Conservation (phyloP, 2,797 vertebrate genomes). For the Melanotaenia trifasciata region DNA sequence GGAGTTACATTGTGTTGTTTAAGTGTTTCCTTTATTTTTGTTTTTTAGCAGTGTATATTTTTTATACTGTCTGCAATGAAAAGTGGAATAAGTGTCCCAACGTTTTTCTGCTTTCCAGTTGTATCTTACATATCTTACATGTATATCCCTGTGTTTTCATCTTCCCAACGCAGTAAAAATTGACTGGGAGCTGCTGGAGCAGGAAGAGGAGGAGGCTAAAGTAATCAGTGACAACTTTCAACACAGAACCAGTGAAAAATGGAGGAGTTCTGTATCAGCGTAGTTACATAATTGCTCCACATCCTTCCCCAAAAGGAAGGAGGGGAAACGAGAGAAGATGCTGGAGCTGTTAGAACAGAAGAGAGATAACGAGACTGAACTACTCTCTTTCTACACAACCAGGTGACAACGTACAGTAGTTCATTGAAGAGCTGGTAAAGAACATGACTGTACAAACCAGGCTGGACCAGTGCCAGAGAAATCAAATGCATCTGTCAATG, state of each 20-base stretch:
- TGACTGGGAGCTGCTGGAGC: constrained; percentile 2
- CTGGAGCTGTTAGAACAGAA: constrained; percentile 1
- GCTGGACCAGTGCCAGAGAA: constrained; percentile 25
- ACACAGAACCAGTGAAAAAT: too few relatives aligned
- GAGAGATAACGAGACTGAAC: constrained; percentile 21
- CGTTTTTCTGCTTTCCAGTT: too few relatives aligned
- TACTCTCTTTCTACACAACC: too few relatives aligned
- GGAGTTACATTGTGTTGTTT: too few relatives aligned
- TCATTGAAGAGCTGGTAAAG: neutral
- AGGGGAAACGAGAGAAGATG: neutral
- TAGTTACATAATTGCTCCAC: constrained; percentile 61
- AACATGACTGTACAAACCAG: neutral
- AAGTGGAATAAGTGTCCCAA: too few relatives aligned
- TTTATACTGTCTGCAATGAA: too few relatives aligned
- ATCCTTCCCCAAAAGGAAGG: constrained; percentile 35
- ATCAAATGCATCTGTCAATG: constrained; percentile 45
- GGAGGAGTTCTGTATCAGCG: neutral
- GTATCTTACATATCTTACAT: neutral
- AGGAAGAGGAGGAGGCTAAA: neutral
- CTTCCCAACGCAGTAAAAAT: neutral
- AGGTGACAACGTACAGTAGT: neutral
- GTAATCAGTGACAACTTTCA: neutral
- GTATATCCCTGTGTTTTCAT: neutral
- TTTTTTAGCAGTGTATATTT: too few relatives aligned
- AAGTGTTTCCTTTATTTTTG: too few relatives aligned